Conservation (phyloP, 1,140 invertebrate genomes). For the Akabosia matsudoensis region DNA sequence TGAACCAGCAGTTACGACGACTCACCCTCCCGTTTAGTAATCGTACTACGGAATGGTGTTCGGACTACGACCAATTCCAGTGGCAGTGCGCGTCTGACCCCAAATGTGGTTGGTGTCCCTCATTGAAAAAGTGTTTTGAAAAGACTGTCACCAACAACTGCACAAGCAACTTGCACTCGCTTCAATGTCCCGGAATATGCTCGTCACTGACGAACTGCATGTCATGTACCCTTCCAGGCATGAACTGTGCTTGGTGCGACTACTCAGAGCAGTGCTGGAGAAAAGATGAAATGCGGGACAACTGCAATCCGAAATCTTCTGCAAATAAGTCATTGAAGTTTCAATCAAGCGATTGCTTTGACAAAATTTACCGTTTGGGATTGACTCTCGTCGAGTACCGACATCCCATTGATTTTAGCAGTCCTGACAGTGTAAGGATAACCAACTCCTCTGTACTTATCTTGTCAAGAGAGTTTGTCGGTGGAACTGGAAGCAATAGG, state of each 20-base stretch:
- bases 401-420: constrained; percentile 75
- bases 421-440: constrained; percentile 65
- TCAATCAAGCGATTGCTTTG: constrained; percentile 58
- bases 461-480: neutral
- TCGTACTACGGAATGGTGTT: constrained; percentile 39
- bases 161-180: constrained; percentile 73
- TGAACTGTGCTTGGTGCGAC: constrained; percentile 41
- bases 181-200: constrained; percentile 82
- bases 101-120: constrained; percentile 89
- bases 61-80: constrained; percentile 58
- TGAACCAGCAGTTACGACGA: constrained; percentile 60
- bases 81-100: constrained; percentile 80
- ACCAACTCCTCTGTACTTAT: constrained; percentile 37
- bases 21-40: constrained; percentile 37
- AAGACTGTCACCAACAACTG: constrained; percentile 73
- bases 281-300: constrained; percentile 6
- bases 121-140: constrained; percentile 76
- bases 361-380: constrained; percentile 71
- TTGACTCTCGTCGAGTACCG: constrained; percentile 83
- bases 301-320: constrained; percentile 25
- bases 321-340: constrained; percentile 14
- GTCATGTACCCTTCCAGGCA: constrained; percentile 60
- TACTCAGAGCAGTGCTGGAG: constrained; percentile 23
- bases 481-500: neutral
- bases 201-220: constrained; percentile 80